Percentiles rank a stretch among this genome's conserved stretches.
Conservation (phyloP, 92 coral and sea anemone species). For the Porites evermanni region DNA sequence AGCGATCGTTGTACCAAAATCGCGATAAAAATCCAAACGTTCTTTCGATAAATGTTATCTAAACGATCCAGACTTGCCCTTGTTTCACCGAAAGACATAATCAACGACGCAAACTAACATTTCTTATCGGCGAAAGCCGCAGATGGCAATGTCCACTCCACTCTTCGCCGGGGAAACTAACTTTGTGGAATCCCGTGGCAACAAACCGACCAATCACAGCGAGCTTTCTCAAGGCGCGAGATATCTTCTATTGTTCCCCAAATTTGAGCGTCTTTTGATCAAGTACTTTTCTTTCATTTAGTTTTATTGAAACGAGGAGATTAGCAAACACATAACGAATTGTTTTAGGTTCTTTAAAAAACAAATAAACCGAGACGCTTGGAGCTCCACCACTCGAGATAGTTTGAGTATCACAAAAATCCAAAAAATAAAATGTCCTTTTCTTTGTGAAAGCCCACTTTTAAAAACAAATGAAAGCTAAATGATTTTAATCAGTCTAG, state of each 20-base stretch:
- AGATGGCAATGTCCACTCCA: not conserved
- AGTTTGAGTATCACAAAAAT: not conserved
- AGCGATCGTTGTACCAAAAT: not conserved
- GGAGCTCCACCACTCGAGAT: too few relatives aligned
- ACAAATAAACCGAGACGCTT: not conserved
- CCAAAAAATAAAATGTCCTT: not conserved
- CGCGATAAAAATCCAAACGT: not conserved
- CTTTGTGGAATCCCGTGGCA: constrained; percentile 41
- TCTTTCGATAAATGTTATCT: not conserved
- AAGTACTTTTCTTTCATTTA: not conserved
- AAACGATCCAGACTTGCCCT: too few relatives aligned
- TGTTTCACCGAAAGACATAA: not conserved
- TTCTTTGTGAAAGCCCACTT: too few relatives aligned
- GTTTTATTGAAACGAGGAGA: not conserved
- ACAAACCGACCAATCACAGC: constrained; percentile 39
- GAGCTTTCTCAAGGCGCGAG: not conserved
- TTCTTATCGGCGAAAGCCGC: not conserved
- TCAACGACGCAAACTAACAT: not conserved
- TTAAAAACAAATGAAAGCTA: too few relatives aligned
- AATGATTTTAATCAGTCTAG: too few relatives aligned
- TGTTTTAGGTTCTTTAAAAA: not conserved
- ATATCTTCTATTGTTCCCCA: not conserved
- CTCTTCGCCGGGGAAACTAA: constrained; percentile 42
- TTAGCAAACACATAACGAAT: constrained; percentile 9
- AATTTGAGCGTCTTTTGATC: not conserved